Percentiles rank a stretch among this genome's conserved stretches.
Conservation (phyloP, 2,888 invertebrate genomes). For the Cantharis flavilabris region DNA sequence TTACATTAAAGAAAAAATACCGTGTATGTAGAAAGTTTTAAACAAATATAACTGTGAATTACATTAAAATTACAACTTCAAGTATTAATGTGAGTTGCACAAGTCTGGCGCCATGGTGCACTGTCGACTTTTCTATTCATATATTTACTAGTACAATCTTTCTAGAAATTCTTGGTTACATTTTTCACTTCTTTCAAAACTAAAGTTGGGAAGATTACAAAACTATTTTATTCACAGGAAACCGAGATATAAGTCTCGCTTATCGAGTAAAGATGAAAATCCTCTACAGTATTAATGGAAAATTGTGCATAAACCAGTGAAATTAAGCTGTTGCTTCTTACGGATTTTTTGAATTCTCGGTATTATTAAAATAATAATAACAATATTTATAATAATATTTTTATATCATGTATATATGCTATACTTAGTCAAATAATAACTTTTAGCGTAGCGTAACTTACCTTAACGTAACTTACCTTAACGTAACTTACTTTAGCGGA, state of each 20-base stretch:
- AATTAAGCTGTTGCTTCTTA: neutral
- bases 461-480: no score
- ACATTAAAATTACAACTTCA: neutral
- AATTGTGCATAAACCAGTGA: neutral
- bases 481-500: no score
- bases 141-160: slow-evolving; percentile 4
- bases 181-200: neutral
- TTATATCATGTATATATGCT: no score
- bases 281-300: neutral
- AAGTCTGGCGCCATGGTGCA: slow-evolving; percentile 17
- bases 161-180: neutral
- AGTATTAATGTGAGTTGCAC: slow-evolving; percentile 9
- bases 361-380: no score
- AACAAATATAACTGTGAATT: neutral
- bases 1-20: neutral
- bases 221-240: neutral
- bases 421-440: no score
- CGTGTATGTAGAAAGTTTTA: neutral
- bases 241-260: neutral
- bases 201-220: neutral
- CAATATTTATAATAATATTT: no score
- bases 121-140: slow-evolving; percentile 6
- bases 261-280: neutral
- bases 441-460: no score
- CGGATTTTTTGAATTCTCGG: neutral